Evolutionary conservation across 2,888 invertebrate species (phyloP), one percentile per base, ranked within the genome.

Genomic region (Machimus atricapillus): DNA sequence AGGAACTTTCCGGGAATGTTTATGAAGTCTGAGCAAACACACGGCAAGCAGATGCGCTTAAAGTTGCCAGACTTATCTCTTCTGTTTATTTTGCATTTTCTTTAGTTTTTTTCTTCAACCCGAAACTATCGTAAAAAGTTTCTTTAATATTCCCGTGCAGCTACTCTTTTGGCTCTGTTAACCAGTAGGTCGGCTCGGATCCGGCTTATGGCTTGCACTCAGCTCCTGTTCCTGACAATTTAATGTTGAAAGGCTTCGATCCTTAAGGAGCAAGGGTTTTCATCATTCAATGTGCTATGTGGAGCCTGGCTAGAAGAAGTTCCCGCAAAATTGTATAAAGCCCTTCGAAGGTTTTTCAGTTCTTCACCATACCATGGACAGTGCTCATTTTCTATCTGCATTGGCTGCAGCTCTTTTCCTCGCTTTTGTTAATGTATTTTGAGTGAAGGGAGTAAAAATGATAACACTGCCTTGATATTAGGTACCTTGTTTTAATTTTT

Each of bases 21-120:
- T 83, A 83, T 83, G 73, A 83, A 83, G 83, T 83, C 73, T 83
- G 52, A 66, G 83, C 58, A 83, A 83, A 73, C 37, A 83, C 58
- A 58, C 14, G 46, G 46, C 52, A 81, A 81, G 56, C 81, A 81
- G 81, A 81, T 81, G 81, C 81, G 56, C 81, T 81, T 56, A 78
- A 56, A 81, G 81, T 81, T 81, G 27, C 16, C 46, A 81, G 52
- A 52, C 40, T 83, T 83, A 66, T 58, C 9, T 34, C 40, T 52
- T 81, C 46, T 40, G 58, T 83, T 83, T 83, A 66, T 66, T 83
- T 83, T 66, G 73, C 66, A 83, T 83, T 83, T 83, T 66, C 66
- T 66, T 66, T 14, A 83, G 19, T 66, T 58, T 40, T 37, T n/a
- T 56, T 19, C n/a, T 23, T 12, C 16, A 1, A 40, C 31, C 31